Conservation (phyloP, 2,797 vertebrate species). For the Catostomus latipinnis region DNA sequence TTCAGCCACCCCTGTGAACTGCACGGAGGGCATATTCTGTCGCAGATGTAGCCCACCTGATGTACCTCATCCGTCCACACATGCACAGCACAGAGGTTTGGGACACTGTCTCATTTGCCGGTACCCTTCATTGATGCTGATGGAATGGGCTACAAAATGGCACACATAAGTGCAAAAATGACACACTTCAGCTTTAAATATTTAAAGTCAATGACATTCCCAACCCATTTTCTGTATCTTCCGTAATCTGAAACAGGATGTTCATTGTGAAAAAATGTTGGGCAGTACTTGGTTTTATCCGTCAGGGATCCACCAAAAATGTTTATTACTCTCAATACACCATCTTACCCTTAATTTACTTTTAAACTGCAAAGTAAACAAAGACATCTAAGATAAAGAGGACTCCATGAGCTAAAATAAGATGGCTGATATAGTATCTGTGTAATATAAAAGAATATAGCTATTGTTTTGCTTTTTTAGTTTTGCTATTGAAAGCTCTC, state of each 20-base stretch:
- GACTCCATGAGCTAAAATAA: conserved; percentile 19
- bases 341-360: neutral
- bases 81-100: neutral
- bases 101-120: neutral
- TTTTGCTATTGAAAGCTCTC: conserved; percentile 42
- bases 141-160: conserved; percentile 4
- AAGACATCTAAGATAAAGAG: too few relatives aligned
- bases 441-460: conserved; percentile 1
- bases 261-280: too few relatives aligned
- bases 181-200: too few relatives aligned
- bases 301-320: too few relatives aligned
- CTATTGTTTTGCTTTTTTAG: neutral
- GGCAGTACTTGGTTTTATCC: too few relatives aligned
- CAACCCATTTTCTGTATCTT: too few relatives aligned
- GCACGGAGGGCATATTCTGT: conserved; percentile 11
- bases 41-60: conserved; percentile 51
- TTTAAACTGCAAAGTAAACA: neutral
- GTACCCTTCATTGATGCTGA: conserved; percentile 9
- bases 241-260: too few relatives aligned
- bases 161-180: too few relatives aligned
- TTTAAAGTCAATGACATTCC: too few relatives aligned
- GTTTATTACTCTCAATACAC: too few relatives aligned
- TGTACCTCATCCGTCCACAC: conserved; percentile 34
- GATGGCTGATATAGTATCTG: neutral
- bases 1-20: conserved; percentile 1